Evolutionary conservation across 2,113 vertebrate species (phyloP).

Genomic region (Phycodurus eques): DNA sequence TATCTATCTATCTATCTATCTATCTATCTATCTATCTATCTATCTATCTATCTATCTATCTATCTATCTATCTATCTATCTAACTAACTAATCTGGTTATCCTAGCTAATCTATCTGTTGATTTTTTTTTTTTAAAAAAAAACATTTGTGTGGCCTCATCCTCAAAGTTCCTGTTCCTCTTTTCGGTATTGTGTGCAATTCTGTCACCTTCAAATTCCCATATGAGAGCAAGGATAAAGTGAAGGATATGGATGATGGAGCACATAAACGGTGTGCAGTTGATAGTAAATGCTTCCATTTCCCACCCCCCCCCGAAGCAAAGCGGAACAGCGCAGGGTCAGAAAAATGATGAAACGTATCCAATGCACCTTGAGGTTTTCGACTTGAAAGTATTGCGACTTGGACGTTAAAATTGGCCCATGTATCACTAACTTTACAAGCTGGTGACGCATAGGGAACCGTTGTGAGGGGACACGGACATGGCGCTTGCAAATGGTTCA

Average conservation of each 20-base stretch:
- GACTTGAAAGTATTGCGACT: slow-evolving; percentile 16
- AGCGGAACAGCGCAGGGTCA: slow-evolving; percentile 30
- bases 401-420: slow-evolving; percentile 19
- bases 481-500: slow-evolving; percentile 38
- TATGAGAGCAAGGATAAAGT: slow-evolving; percentile 11
- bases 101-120: too few species aligned
- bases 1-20: too few species aligned
- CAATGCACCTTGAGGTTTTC: slow-evolving; percentile 34
- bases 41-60: too few species aligned
- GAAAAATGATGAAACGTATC: slow-evolving; percentile 46
- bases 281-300: slow-evolving; percentile 41
- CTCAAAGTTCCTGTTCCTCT: not conserved
- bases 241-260: slow-evolving; percentile 39
- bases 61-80: too few species aligned
- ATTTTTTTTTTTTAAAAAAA: too few species aligned
- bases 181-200: not conserved
- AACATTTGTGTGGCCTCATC: not conserved
- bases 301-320: slow-evolving; percentile 3
- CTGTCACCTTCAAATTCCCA: slow-evolving; percentile 24
- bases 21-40: too few species aligned
- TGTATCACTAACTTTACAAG: slow-evolving; percentile 29
- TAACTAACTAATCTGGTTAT: too few species aligned
- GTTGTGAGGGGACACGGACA: slow-evolving; percentile 38
- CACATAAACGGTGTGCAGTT: slow-evolving; percentile 23
- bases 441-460: slow-evolving; percentile 43